These are phyloP conservation scores for Trialeurodes vaporariorum DNA, from an alignment of 1,140 invertebrate genomes.

Conservation along the genomic window DNA sequence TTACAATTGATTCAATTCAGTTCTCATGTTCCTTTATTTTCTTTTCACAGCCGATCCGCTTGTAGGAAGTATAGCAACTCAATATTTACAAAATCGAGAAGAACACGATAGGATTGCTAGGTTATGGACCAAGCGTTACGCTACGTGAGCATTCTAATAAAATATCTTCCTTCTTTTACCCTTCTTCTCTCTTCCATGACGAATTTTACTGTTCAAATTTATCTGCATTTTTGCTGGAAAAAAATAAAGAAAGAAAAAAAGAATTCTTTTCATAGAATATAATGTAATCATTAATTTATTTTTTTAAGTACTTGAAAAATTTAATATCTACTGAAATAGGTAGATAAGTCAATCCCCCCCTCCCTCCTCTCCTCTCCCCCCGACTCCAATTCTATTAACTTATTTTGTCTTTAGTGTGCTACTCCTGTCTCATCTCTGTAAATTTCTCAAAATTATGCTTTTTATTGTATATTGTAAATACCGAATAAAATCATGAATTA, in stretches of 20 bases:
- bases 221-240: not conserved
- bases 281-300: not conserved
- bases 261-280: not conserved
- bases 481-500: not conserved
- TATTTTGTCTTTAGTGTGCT: not conserved
- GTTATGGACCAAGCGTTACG: conserved; percentile 96
- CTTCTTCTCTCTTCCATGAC: not conserved
- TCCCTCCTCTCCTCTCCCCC: not conserved
- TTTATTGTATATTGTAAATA: not conserved
- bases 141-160: conserved; percentile 55
- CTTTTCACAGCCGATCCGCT: conserved; percentile 75
- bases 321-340: not conserved
- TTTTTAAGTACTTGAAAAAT: not conserved
- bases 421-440: not conserved
- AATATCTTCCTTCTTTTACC: not conserved
- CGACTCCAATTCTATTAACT: not conserved
- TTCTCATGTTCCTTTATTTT: conserved; percentile 9
- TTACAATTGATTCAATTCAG: too few species aligned
- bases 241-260: not conserved
- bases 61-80: conserved; percentile 94
- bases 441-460: not conserved
- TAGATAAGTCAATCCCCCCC: too few species aligned
- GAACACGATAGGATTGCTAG: conserved; percentile 96
- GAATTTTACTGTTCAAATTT: not conserved
- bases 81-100: conserved; percentile 93